phyloP scores from a whole-genome alignment of 2,888 invertebrate species.

The Acrobasis consociella region DNA sequence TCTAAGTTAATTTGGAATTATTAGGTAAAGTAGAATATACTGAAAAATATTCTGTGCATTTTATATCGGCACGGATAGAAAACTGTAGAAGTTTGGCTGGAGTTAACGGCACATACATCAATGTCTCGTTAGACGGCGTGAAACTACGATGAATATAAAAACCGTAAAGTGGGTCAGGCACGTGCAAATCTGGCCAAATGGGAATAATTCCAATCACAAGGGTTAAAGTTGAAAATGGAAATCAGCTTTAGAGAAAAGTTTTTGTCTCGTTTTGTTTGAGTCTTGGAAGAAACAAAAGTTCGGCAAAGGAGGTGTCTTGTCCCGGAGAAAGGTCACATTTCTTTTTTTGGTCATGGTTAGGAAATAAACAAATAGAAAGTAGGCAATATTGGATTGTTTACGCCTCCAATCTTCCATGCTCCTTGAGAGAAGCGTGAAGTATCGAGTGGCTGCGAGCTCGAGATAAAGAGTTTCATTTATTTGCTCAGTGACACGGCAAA shows the following conservation, averaged over 20 bases:
- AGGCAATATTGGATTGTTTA: neutral
- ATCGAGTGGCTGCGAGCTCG: slow-evolving; percentile 27
- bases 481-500: slow-evolving; percentile 33
- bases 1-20: neutral
- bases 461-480: slow-evolving; percentile 34
- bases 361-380: neutral
- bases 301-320: neutral
- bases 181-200: slow-evolving; percentile 30
- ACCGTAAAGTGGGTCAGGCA: slow-evolving; percentile 26
- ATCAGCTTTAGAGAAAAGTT: neutral
- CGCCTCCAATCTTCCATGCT: slow-evolving; percentile 11
- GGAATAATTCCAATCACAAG: slow-evolving; percentile 26
- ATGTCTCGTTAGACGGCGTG: slow-evolving; percentile 28
- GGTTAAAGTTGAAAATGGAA: neutral
- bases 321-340: neutral
- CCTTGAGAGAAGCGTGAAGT: slow-evolving; percentile 23
- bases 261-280: neutral
- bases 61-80: neutral
- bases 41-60: neutral
- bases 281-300: neutral
- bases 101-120: slow-evolving; percentile 35
- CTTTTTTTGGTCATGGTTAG: neutral
- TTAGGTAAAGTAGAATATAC: neutral
- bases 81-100: neutral
- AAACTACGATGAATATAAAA: slow-evolving; percentile 28